phyloP scores from a whole-genome alignment of 2,888 invertebrate genomes.

The Microdon myrmicae region DNA sequence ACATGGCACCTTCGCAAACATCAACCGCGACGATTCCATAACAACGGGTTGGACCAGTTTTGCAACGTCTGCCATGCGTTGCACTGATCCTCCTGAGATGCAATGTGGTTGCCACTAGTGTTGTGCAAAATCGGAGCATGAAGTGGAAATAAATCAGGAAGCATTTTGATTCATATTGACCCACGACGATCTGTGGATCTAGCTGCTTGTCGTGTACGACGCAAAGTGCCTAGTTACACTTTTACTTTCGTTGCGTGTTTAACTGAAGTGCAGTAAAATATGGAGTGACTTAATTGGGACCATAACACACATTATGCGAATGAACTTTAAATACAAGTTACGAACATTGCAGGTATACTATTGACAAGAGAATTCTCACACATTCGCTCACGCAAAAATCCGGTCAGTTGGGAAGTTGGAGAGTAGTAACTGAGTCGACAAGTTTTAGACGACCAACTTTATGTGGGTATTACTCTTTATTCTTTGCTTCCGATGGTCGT shows the following conservation, averaged over 20 bases:
- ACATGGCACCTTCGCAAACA: slow-evolving; percentile 22
- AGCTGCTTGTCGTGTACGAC: too few relatives aligned
- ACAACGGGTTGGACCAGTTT: slow-evolving; percentile 39
- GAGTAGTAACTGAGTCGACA: not conserved
- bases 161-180: slow-evolving; percentile 33
- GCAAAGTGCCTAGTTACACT: too few relatives aligned
- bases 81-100: slow-evolving; percentile 23
- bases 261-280: slow-evolving; percentile 17
- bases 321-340: slow-evolving; percentile 13
- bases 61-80: slow-evolving; percentile 23
- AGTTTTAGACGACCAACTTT: not conserved
- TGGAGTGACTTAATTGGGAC: slow-evolving; percentile 20
- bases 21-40: slow-evolving; percentile 43
- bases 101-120: slow-evolving; percentile 5
- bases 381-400: slow-evolving; percentile 38
- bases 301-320: not conserved
- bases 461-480: not conserved
- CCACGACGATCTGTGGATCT: too few relatives aligned
- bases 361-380: slow-evolving; percentile 20
- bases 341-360: slow-evolving; percentile 8
- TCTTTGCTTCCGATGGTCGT: not conserved
- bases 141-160: slow-evolving; percentile 33
- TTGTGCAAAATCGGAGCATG: slow-evolving; percentile 16
- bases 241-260: slow-evolving; percentile 40
- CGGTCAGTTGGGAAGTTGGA: slow-evolving; percentile 41